phyloP scores from a whole-genome alignment of 2,113 vertebrate species.

The Anhinga anhinga region DNA sequence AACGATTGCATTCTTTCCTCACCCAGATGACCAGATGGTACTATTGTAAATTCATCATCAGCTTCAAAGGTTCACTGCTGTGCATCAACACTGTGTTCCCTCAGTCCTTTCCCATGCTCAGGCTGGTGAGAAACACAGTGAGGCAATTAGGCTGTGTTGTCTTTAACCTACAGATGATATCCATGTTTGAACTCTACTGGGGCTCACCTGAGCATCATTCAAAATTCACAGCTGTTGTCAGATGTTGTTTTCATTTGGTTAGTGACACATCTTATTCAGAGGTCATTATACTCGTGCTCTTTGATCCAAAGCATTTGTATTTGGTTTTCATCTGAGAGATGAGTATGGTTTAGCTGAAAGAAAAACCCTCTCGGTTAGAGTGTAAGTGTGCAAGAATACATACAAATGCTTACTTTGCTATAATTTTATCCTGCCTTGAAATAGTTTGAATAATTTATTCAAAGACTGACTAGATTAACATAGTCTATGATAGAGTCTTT shows the following conservation, averaged over 20 bases:
- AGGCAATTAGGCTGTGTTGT: not conserved
- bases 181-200: not conserved
- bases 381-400: not conserved
- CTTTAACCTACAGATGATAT: not conserved
- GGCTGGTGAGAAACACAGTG: not conserved
- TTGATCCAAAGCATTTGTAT: not conserved
- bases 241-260: not conserved
- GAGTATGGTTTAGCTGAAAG: not conserved
- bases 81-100: not conserved
- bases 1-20: not conserved
- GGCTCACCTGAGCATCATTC: not conserved
- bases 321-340: not conserved
- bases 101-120: not conserved
- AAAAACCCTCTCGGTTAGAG: not conserved
- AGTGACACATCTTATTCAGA: not conserved
- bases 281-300: not conserved
- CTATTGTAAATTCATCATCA: not conserved
- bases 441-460: not conserved
- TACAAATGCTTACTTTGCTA: not conserved
- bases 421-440: not conserved
- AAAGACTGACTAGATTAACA: not conserved
- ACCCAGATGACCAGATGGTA: not conserved
- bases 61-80: not conserved
- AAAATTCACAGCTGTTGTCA: not conserved
- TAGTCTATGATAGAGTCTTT: not conserved